phyloP scores from a whole-genome alignment of 2,797 vertebrate species.

The Astyanax mexicanus region DNA sequence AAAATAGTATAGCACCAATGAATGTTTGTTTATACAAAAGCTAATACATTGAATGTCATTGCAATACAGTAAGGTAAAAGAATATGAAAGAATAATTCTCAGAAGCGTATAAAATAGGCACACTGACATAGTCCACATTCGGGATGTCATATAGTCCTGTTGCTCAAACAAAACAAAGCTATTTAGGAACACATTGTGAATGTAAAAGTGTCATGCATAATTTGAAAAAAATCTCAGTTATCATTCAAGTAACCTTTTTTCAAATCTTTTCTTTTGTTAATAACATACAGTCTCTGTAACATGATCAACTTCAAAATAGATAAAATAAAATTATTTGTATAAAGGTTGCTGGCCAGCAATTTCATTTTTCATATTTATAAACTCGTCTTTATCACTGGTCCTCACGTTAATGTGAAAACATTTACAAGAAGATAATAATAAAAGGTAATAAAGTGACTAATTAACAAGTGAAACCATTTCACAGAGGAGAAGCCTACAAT shows the following conservation, averaged over 20 bases:
- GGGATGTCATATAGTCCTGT: conserved; percentile 71
- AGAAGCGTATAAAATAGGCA: conserved; percentile 75
- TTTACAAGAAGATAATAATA: conserved; percentile 78
- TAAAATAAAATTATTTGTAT: conserved; percentile 78
- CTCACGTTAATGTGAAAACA: conserved; percentile 86
- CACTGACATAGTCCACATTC: conserved; percentile 77
- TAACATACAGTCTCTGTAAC: conserved; percentile 82
- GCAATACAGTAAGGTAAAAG: conserved; percentile 87
- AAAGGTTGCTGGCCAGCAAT: conserved; percentile 78
- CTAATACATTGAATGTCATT: conserved; percentile 84
- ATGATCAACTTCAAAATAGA: conserved; percentile 73
- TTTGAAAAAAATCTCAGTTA: conserved; percentile 77
- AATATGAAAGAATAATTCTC: conserved; percentile 68
- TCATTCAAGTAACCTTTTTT: conserved; percentile 88
- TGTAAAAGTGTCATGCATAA: conserved; percentile 80
- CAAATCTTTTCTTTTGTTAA: conserved; percentile 71
- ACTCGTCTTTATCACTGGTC: conserved; percentile 82
- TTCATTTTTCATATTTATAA: conserved; percentile 82
- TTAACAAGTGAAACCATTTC: conserved; percentile 82
- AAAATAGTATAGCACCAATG: conserved; percentile 94
- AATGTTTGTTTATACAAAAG: conserved; percentile 87
- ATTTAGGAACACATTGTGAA: conserved; percentile 70
- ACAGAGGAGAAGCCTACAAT: conserved; percentile 91
- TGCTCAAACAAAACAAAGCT: conserved; percentile 57
- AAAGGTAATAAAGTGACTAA: conserved; percentile 85